Evolutionary conservation across 2,113 vertebrate species (phyloP).

Genomic region (Rhinopomastus cyanomelas): DNA sequence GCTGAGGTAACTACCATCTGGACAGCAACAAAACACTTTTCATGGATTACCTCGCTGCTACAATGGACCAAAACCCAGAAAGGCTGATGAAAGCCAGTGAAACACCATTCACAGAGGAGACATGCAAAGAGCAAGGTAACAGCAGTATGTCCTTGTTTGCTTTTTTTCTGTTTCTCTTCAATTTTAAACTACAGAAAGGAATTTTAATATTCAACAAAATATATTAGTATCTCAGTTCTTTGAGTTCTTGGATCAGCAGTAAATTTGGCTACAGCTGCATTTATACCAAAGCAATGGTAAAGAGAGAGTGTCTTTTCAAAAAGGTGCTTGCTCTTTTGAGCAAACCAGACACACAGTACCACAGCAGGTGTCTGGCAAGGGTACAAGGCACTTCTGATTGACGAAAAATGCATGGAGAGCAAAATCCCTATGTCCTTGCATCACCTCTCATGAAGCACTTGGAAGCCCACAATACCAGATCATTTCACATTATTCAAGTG

Average conservation of each 20-base stretch:
- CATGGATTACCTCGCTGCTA: neutral
- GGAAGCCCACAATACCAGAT: neutral
- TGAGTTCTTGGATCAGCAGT: neutral
- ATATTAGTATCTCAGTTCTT: neutral
- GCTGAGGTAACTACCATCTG: neutral
- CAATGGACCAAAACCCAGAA: neutral
- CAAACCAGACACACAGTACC: neutral
- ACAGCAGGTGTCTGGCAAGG: neutral
- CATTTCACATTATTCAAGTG: accelerated
- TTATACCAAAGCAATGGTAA: neutral
- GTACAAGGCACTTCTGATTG: neutral
- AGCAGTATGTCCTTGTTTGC: neutral
- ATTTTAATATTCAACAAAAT: neutral
- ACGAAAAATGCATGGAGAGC: neutral
- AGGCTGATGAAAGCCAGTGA: neutral
- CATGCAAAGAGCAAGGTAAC: neutral
- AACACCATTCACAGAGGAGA: neutral
- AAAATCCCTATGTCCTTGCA: neutral
- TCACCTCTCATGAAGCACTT: neutral
- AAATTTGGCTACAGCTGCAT: neutral
- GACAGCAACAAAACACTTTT: neutral
- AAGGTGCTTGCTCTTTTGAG: neutral
- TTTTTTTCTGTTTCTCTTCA: neutral
- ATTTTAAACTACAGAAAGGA: neutral
- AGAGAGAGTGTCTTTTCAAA: neutral